Evolutionary conservation across 2,113 vertebrate species (phyloP).

Genomic region (Bothrops jararaca): DNA sequence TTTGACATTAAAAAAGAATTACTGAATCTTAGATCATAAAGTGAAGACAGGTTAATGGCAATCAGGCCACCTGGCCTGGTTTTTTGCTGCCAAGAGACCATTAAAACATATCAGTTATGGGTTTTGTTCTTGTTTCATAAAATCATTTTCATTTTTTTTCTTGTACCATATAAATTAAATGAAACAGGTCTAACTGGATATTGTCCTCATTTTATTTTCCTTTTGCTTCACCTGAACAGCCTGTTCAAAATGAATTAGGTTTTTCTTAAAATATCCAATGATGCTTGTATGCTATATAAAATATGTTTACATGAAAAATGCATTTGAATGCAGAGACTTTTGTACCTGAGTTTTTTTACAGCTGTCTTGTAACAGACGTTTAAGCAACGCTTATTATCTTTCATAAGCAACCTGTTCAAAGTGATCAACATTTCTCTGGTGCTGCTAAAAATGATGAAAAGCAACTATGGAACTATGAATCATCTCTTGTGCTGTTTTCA

Average conservation of each 20-base stretch:
- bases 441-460: slow-evolving; percentile 42
- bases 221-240: slow-evolving; percentile 28
- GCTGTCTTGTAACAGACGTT: slow-evolving; percentile 44
- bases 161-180: slow-evolving; percentile 41
- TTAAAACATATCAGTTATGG: slow-evolving; percentile 44
- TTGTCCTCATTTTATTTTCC: neutral
- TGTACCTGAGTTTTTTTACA: slow-evolving; percentile 67
- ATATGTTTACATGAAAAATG: slow-evolving; percentile 63
- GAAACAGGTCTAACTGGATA: slow-evolving; percentile 12
- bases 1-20: slow-evolving; percentile 10
- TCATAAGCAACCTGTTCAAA: slow-evolving; percentile 56
- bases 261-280: slow-evolving; percentile 39
- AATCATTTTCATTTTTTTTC: slow-evolving; percentile 45
- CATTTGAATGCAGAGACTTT: slow-evolving; percentile 61
- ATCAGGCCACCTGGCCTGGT: slow-evolving; percentile 26
- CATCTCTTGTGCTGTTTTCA: slow-evolving; percentile 44
- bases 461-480: slow-evolving; percentile 17
- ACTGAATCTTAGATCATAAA: slow-evolving; percentile 53
- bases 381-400: slow-evolving; percentile 53
- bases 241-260: slow-evolving; percentile 26
- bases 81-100: slow-evolving; percentile 44
- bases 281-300: slow-evolving; percentile 52
- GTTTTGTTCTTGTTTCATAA: slow-evolving; percentile 41
- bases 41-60: slow-evolving; percentile 43
- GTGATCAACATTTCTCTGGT: slow-evolving; percentile 57